Base-by-base conservation (phyloP, 2,113 vertebrate genomes). In the Pomatorhinus ruficollis region DNA sequence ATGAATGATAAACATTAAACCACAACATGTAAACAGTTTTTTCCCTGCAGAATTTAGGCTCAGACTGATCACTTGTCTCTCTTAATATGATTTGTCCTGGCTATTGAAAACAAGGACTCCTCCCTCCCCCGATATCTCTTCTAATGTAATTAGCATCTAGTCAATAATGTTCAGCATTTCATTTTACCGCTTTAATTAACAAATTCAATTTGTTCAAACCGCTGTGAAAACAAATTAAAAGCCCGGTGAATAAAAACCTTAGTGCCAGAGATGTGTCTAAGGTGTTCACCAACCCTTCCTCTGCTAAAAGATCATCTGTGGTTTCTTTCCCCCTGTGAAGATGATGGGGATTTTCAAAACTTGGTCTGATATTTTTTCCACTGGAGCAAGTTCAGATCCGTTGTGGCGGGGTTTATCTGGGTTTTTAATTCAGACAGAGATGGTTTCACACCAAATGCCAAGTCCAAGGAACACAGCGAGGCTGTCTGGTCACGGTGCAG, bases 171-270 rank as follows among this genome's bases (percentile, higher is more conserved):
- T 99, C 99, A 99, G 99, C 98, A 99, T 99, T 99, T 99, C 99
- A 99, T 99, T 99, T 99, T 99, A 99, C 99, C 97, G 99, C 99
- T 99, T 99, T 99, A 99, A 99, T 99, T 99, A 99, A 99, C 99
- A 99, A 99, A 99, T 99, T 99, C 98, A 99, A 99, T 99, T 99
- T 99, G 98, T 99, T 99, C 97, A 98, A 99, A 99, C 98, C 74
- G 87, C 99, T 99, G 99, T 99, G 99, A 99, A 99, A 99, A 99
- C 99, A 99, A 99, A 99, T 99, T 99, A 99, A 99, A 99, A 99
- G 98, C 98, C 98, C 97, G 98, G 98, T 98, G 98, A 99, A 99
- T 98, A 98, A 98, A 98, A 98, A 98, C 97, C 98, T 98, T 96
- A 97, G 98, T 98, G 98, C 97, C 97, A 98, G 97, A 96, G 98